phyloP scores from a whole-genome alignment of 2,113 vertebrate genomes.

The Varanus salvator region DNA sequence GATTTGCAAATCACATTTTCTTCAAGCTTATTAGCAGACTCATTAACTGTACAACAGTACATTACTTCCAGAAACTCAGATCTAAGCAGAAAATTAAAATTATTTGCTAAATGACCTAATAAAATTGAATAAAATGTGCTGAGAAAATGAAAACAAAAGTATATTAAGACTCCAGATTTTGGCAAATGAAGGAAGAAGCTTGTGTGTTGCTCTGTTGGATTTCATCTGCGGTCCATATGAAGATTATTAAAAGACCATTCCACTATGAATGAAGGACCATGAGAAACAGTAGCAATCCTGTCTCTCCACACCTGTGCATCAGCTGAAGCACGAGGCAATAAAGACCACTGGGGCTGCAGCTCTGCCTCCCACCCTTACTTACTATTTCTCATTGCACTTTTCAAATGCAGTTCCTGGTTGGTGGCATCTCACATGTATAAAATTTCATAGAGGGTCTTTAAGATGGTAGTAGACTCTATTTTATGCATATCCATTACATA shows the following conservation, averaged over 20 bases:
- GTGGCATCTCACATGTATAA: neutral
- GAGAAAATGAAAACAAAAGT: conserved; percentile 74
- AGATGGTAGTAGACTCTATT: too few species aligned
- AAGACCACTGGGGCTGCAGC: neutral
- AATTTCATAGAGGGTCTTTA: too few species aligned
- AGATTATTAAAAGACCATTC: conserved; percentile 30
- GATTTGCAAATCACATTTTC: conserved; percentile 81
- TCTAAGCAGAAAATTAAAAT: conserved; percentile 87
- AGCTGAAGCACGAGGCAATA: neutral
- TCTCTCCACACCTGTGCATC: neutral
- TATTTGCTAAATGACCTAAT: conserved; percentile 85
- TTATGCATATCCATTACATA: too few species aligned
- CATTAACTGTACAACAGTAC: conserved; percentile 83
- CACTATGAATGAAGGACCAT: conserved; percentile 14
- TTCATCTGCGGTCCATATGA: conserved; percentile 36
- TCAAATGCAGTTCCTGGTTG: neutral
- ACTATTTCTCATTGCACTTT: neutral
- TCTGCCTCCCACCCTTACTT: neutral
- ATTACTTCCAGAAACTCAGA: conserved; percentile 82
- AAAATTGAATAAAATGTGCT: conserved; percentile 81
- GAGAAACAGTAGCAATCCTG: neutral
- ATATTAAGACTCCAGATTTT: conserved; percentile 57
- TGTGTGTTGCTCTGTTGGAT: conserved; percentile 30
- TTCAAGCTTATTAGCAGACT: conserved; percentile 80
- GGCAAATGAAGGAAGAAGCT: conserved; percentile 55